phyloP scores from a whole-genome alignment of 1,140 invertebrate genomes.

The Luehdorfia chinensis region DNA sequence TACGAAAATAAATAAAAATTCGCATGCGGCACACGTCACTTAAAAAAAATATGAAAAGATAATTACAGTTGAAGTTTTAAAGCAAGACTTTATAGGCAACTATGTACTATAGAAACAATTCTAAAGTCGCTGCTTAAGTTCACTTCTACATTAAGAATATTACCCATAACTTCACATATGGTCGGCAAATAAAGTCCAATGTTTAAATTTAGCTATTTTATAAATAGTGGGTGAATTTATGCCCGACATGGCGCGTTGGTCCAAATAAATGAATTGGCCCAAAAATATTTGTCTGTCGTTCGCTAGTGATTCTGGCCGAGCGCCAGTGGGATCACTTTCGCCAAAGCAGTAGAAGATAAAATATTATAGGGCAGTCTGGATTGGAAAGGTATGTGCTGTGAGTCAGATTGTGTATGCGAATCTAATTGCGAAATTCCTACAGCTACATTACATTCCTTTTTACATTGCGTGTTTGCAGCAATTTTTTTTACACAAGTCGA shows the following conservation, averaged over 20 bases:
- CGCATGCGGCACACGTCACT: too few relatives aligned
- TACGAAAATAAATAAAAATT: too few relatives aligned
- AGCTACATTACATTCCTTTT: too few relatives aligned
- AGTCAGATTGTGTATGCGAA: slow-evolving; percentile 8
- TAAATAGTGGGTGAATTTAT: slow-evolving; percentile 49
- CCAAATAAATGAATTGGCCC: slow-evolving; percentile 52
- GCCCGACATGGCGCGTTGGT: slow-evolving; percentile 25
- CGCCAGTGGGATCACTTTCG: slow-evolving; percentile 67
- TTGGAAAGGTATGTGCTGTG: slow-evolving; percentile 21
- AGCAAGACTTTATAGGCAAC: too few relatives aligned
- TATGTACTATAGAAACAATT: too few relatives aligned
- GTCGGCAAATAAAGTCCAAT: slow-evolving; percentile 38
- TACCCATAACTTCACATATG: too few relatives aligned
- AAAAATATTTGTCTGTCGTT: slow-evolving; percentile 69
- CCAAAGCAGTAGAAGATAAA: slow-evolving; percentile 30
- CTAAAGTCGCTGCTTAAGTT: too few relatives aligned
- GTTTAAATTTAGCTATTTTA: slow-evolving; percentile 39
- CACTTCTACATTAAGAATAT: too few relatives aligned
- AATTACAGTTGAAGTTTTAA: too few relatives aligned
- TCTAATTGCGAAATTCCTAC: slow-evolving; percentile 7
- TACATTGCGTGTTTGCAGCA: too few relatives aligned
- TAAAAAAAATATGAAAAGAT: too few relatives aligned
- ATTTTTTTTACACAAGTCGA: too few relatives aligned
- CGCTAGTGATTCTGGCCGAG: slow-evolving; percentile 41
- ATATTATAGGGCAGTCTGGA: slow-evolving; percentile 15